Conservation (phyloP, 2,888 invertebrate species). For the Strigamia crassipes region DNA sequence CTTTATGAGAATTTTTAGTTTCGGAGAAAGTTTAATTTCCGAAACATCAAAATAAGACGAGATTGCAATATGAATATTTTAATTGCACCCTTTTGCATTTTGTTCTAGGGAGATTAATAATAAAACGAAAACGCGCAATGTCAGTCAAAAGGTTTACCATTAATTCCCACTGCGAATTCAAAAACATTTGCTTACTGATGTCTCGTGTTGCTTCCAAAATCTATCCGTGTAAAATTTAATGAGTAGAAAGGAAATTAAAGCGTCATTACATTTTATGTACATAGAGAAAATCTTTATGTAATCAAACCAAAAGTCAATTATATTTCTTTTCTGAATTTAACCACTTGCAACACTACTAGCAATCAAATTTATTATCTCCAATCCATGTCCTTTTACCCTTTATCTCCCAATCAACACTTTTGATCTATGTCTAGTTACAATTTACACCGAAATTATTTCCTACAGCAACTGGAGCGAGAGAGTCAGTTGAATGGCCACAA, state of each 20-base stretch:
- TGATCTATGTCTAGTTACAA: conserved; percentile 32
- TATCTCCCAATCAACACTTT: conserved; percentile 28
- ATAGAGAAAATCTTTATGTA: too few relatives aligned
- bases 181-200: neutral
- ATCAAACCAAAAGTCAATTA: neutral
- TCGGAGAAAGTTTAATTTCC: neutral
- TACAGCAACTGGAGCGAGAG: conserved; percentile 30
- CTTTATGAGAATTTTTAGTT: neutral
- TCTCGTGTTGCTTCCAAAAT: neutral
- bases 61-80: neutral
- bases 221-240: neutral
- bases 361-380: neutral
- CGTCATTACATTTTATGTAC: neutral
- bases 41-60: neutral
- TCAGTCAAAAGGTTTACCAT: neutral
- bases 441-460: conserved; percentile 32
- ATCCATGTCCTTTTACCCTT: neutral
- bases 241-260: neutral
- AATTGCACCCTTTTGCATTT: neutral
- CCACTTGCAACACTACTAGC: neutral
- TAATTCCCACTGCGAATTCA: neutral
- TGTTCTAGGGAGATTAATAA: neutral
- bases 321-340: neutral
- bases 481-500: conserved; percentile 34
- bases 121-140: neutral